A percentile compares a stretch with the other conserved stretches of the same genome.
Conservation (phyloP, 1,140 invertebrate species). For the Camponotus floridanus region DNA sequence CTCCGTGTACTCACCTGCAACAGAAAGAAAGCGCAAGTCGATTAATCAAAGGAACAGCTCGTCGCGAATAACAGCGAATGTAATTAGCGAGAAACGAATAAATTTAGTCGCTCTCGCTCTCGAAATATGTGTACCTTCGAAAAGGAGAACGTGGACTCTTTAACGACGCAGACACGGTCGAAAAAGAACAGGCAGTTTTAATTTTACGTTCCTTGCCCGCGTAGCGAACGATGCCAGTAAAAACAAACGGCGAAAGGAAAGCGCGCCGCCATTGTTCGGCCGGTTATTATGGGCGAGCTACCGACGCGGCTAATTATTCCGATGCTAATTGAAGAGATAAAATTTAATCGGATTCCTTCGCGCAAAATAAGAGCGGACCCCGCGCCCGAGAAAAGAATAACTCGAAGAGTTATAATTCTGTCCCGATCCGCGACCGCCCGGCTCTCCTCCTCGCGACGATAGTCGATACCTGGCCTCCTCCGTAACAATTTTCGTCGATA, state of each 20-base stretch:
- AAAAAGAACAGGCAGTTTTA: slow-evolving; percentile 71
- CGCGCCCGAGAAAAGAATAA: slow-evolving; percentile 49
- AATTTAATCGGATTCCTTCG: slow-evolving; percentile 69
- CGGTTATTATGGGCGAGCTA: slow-evolving; percentile 62
- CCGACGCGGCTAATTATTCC: slow-evolving; percentile 63
- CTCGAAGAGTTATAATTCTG: slow-evolving; percentile 61
- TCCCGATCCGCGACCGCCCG: slow-evolving; percentile 50
- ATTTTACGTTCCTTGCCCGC: slow-evolving; percentile 61
- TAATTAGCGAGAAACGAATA: slow-evolving; percentile 55
- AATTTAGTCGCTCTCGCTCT: slow-evolving; percentile 34
- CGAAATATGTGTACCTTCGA: slow-evolving; percentile 44
- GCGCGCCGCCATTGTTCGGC: slow-evolving; percentile 67
- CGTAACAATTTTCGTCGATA: slow-evolving; percentile 62
- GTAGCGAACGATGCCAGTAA: slow-evolving; percentile 37
- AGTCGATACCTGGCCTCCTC: slow-evolving; percentile 42
- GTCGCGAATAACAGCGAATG: slow-evolving; percentile 42
- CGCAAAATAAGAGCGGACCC: slow-evolving; percentile 48
- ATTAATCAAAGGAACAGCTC: slow-evolving; percentile 26
- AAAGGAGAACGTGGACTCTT: slow-evolving; percentile 45
- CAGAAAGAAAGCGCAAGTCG: slow-evolving; percentile 52
- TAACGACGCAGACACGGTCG: slow-evolving; percentile 47
- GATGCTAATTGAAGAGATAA: slow-evolving; percentile 66
- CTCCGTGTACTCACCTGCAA: slow-evolving; percentile 71
- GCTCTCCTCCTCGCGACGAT: slow-evolving; percentile 28
- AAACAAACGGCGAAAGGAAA: slow-evolving; percentile 67